phyloP scores from a whole-genome alignment of 2,797 vertebrate genomes.

The Podarcis lilfordi region DNA sequence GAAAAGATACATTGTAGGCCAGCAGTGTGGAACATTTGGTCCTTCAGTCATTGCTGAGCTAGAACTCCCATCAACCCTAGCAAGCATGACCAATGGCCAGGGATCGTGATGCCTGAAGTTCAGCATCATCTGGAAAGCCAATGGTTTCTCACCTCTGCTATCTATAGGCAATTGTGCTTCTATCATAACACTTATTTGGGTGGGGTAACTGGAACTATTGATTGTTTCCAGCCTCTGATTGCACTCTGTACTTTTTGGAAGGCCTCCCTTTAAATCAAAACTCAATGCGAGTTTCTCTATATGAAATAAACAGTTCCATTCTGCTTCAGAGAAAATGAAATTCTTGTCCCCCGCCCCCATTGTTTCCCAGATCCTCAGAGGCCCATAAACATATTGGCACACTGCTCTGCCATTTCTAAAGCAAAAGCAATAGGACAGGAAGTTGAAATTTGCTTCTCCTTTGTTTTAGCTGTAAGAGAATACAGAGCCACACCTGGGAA shows the following conservation, averaged over 20 bases:
- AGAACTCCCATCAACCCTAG: too few relatives aligned
- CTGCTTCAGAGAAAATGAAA: constrained; percentile 10
- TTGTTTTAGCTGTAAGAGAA: constrained; percentile 35
- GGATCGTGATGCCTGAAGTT: too few relatives aligned
- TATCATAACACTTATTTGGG: not conserved
- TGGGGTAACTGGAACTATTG: not conserved
- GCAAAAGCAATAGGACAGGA: constrained; percentile 11
- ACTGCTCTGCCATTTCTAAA: constrained; percentile 28
- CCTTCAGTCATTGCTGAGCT: too few relatives aligned
- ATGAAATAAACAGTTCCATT: not conserved
- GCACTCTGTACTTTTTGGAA: not conserved
- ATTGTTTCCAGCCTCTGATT: not conserved
- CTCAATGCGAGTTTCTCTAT: constrained; percentile 1
- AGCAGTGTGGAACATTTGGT: too few relatives aligned
- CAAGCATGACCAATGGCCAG: too few relatives aligned
- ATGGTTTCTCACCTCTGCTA: not conserved
- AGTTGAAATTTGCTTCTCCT: constrained; percentile 21
- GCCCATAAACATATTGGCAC: not conserved
- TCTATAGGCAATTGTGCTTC: not conserved
- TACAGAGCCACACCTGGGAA: constrained; percentile 25
- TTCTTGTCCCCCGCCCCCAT: not conserved
- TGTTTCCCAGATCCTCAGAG: not conserved
- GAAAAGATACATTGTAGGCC: not conserved
- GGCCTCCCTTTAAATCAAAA: not conserved
- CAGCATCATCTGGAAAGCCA: too few relatives aligned